Percentiles rank a stretch among this genome's conserved stretches.
Evolutionary conservation across 2,113 vertebrate genomes (phyloP).

Genomic region (Machaerirhynchus nigripectus): DNA sequence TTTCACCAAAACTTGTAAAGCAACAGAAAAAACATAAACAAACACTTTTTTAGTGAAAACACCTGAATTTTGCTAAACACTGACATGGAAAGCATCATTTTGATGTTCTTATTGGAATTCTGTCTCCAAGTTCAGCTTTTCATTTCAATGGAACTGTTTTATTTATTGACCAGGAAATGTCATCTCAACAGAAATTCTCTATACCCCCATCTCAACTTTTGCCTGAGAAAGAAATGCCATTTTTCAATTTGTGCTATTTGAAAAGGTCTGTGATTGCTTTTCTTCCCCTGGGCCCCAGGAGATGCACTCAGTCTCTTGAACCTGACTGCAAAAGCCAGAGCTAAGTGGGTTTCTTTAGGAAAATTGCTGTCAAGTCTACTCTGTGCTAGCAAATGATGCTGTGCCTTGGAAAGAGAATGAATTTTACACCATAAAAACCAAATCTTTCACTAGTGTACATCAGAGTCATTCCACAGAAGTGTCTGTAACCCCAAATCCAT

Average conservation of each 20-base stretch:
- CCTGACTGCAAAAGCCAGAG: neutral
- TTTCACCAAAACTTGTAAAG: neutral
- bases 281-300: neutral
- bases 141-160: neutral
- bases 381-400: neutral
- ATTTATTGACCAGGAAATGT: neutral
- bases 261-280: neutral
- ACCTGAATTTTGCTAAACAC: neutral
- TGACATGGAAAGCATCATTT: rapidly evolving
- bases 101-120: neutral
- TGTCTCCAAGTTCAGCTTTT: neutral
- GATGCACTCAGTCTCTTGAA: neutral
- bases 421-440: neutral
- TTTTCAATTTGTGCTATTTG: neutral
- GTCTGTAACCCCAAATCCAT: neutral
- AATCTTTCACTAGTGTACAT: neutral
- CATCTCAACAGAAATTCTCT: neutral
- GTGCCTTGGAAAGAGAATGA: neutral
- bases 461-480: neutral
- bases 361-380: neutral
- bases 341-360: neutral
- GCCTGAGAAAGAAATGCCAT: neutral
- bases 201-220: neutral
- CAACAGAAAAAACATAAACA: neutral
- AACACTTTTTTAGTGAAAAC: neutral